Evolutionary conservation across 2,888 invertebrate genomes (phyloP).

Genomic region (Abrostola triplasia): DNA sequence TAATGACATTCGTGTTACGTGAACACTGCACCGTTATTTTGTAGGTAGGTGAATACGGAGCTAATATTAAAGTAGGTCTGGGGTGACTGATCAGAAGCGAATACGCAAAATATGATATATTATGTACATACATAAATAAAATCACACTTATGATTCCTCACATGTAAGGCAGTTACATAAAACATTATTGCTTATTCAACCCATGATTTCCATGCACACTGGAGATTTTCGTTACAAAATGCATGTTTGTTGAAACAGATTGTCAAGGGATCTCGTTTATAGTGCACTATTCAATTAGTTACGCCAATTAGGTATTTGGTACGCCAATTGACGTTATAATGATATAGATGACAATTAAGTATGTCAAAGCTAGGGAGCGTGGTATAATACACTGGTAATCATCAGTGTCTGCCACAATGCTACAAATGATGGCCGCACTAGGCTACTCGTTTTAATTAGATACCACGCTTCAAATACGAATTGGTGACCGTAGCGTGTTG

Average conservation of each 20-base stretch:
- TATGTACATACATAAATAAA: slow-evolving; percentile 23
- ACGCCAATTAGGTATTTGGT: slow-evolving; percentile 21
- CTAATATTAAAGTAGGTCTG: slow-evolving; percentile 27
- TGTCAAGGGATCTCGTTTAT: slow-evolving; percentile 5
- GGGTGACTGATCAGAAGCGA: slow-evolving; percentile 24
- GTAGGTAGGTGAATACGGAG: slow-evolving; percentile 26
- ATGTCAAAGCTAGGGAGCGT: slow-evolving; percentile 27
- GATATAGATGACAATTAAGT: slow-evolving; percentile 1
- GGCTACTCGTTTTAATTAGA: slow-evolving; percentile 21
- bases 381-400: slow-evolving; percentile 12
- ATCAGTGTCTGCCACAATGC: slow-evolving; percentile 4
- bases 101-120: slow-evolving; percentile 10
- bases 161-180: slow-evolving; percentile 9
- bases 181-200: slow-evolving; percentile 2
- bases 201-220: slow-evolving; percentile 10
- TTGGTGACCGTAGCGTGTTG: slow-evolving; percentile 7
- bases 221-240: neutral
- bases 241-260: neutral
- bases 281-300: slow-evolving; percentile 18
- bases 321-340: slow-evolving; percentile 11
- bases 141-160: slow-evolving; percentile 7
- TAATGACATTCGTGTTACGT: slow-evolving; percentile 37
- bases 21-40: slow-evolving; percentile 33
- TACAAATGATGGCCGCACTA: neutral
- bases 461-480: slow-evolving; percentile 7